These are phyloP conservation scores for Pygoscelis adeliae DNA, from an alignment of 2,113 vertebrate species.

Conservation along the genomic window DNA sequence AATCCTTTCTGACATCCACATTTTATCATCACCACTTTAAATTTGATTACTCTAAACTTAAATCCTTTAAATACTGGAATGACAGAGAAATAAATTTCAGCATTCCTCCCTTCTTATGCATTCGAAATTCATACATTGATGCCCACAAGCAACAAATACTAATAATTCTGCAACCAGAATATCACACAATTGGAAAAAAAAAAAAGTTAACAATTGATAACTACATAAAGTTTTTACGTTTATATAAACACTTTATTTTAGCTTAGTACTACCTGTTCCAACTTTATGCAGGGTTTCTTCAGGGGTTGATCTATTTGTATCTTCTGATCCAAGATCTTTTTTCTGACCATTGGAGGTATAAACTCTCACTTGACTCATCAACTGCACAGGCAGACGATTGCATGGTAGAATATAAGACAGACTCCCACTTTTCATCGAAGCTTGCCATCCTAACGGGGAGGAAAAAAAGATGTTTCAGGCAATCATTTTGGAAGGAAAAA, in stretches of 20 bases:
- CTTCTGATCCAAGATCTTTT: conserved; percentile 64
- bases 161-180: neutral
- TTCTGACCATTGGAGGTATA: conserved; percentile 83
- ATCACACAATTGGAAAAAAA: neutral
- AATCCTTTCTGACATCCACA: neutral
- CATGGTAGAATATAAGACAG: conserved; percentile 73
- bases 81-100: neutral
- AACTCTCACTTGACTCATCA: conserved; percentile 79
- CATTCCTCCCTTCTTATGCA: neutral
- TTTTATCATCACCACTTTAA: neutral
- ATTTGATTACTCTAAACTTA: neutral
- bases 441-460: conserved; percentile 79
- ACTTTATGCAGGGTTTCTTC: conserved; percentile 1
- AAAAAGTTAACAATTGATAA: neutral
- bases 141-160: neutral
- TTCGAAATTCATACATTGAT: neutral
- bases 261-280: conserved; percentile 63
- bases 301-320: neutral
- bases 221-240: neutral
- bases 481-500: neutral
- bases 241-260: neutral
- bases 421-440: conserved; percentile 66
- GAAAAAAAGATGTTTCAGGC: neutral
- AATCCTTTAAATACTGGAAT: neutral
- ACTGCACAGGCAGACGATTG: conserved; percentile 67